Conservation (phyloP, 1,140 invertebrate species). For the Heterodera carotae region DNA sequence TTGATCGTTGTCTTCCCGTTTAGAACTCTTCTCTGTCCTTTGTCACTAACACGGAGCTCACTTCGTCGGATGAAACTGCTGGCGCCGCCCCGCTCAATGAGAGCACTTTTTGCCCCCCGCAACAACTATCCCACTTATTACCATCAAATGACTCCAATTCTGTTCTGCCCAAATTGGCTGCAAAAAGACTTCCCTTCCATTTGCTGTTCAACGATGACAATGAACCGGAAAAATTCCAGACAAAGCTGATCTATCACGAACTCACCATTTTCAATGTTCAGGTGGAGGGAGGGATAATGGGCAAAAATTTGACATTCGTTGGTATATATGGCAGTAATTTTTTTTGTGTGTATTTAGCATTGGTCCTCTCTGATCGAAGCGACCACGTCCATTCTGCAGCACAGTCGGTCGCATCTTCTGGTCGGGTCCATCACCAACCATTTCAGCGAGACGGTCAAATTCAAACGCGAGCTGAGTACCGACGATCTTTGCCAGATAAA, state of each 20-base stretch:
- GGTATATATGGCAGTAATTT: background rate
- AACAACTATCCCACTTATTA: constrained; percentile 6
- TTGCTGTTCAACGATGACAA: constrained; percentile 24
- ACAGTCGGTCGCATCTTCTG: constrained; percentile 33
- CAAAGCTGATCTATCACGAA: constrained; percentile 32
- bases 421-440: constrained; percentile 29
- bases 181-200: constrained; percentile 34
- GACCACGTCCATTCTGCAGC: constrained; percentile 27
- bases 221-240: constrained; percentile 17
- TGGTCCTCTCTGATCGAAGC: constrained; percentile 32
- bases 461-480: constrained; percentile 21
- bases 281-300: constrained; percentile 13
- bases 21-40: background rate
- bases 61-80: constrained; percentile 2
- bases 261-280: constrained; percentile 40
- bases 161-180: constrained; percentile 7
- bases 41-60: background rate
- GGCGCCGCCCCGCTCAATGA: constrained; percentile 21
- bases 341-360: constrained; percentile 31
- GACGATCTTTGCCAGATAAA: constrained; percentile 34
- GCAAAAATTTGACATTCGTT: background rate
- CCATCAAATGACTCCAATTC: constrained; percentile 19
- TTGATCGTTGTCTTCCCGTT: too few species aligned
- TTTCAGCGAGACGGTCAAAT: constrained; percentile 30
- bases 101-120: background rate